Percentiles rank a stretch among this genome's conserved stretches.
Conservation (phyloP, 2,797 vertebrate genomes). For the Acipenser ruthenus region DNA sequence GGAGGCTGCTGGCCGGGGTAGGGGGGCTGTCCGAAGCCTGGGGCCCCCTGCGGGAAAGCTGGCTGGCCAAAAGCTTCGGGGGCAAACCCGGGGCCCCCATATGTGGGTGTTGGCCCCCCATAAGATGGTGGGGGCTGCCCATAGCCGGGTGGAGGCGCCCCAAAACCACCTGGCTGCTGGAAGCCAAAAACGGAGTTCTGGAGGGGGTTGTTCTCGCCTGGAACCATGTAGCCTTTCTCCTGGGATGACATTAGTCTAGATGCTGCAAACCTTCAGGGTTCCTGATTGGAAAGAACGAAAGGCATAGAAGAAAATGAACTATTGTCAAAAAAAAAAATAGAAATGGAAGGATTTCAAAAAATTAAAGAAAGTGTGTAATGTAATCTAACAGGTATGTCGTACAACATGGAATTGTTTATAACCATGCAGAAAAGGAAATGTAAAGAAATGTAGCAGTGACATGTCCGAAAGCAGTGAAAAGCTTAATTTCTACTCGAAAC, state of each 20-base stretch:
- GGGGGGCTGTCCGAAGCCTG: conserved; percentile 46
- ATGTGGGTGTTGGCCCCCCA: neutral
- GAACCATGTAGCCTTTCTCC: conserved; percentile 76
- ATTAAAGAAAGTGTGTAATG: too few relatives aligned
- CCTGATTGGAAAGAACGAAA: conserved; percentile 23
- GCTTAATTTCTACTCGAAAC: too few relatives aligned
- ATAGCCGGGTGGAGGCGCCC: conserved; percentile 65
- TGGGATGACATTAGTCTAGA: conserved; percentile 56
- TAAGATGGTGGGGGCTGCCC: conserved; percentile 48
- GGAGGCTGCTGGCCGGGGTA: conserved; percentile 43
- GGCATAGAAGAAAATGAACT: neutral
- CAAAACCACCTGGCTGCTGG: conserved; percentile 54
- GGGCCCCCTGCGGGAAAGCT: conserved; percentile 43
- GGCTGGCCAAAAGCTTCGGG: conserved; percentile 44
- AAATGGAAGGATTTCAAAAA: too few relatives aligned
- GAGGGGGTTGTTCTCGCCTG: conserved; percentile 72
- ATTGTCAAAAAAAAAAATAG: too few relatives aligned
- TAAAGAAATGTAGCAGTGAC: too few relatives aligned
- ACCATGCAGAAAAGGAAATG: too few relatives aligned
- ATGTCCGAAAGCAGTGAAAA: too few relatives aligned
- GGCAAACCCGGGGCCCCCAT: conserved; percentile 46
- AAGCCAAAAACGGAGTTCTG: conserved; percentile 64
- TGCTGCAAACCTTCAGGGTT: conserved; percentile 29
- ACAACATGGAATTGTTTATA: too few relatives aligned
- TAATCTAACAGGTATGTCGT: too few relatives aligned